Evolutionary conservation across 2,113 vertebrate species (phyloP).

Genomic region (Tor tambroides): DNA sequence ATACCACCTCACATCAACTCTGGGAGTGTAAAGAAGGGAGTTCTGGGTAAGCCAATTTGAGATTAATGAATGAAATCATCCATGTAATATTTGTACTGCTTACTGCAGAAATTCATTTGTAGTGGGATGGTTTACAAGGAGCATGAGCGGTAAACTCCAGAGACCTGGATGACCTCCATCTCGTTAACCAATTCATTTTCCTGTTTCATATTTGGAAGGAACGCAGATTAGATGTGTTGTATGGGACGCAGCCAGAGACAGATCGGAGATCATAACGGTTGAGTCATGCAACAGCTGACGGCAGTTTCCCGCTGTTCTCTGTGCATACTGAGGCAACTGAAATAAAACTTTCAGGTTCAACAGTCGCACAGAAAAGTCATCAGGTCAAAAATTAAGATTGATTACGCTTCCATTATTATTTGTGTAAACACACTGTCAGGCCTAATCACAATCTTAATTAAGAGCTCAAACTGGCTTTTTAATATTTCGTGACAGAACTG

Average conservation of each 20-base stretch:
- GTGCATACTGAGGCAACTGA: neutral
- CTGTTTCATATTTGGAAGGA: conserved; percentile 21
- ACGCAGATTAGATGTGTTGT: neutral
- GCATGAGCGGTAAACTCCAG: conserved; percentile 17
- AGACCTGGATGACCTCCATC: conserved; percentile 40
- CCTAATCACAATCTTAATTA: conserved; percentile 29
- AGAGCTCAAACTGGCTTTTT: conserved; percentile 15
- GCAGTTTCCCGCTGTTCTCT: neutral
- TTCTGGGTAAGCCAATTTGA: conserved; percentile 45
- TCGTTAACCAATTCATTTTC: conserved; percentile 14
- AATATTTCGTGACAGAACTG: neutral
- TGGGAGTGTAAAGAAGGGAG: conserved; percentile 39
- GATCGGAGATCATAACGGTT: neutral
- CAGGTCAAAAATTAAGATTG: conserved; percentile 12
- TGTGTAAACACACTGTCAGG: conserved; percentile 10
- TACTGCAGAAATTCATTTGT: conserved; percentile 42
- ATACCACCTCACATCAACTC: conserved; percentile 28
- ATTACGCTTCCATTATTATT: conserved; percentile 14
- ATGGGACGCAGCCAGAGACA: neutral
- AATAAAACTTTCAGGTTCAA: neutral
- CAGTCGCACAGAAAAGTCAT: neutral
- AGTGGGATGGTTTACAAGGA: conserved; percentile 13
- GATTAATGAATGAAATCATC: conserved; percentile 45
- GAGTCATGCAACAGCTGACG: neutral
- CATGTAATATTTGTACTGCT: conserved; percentile 51